phyloP scores from a whole-genome alignment of 2,797 vertebrate species.

The Coilia nasus region DNA sequence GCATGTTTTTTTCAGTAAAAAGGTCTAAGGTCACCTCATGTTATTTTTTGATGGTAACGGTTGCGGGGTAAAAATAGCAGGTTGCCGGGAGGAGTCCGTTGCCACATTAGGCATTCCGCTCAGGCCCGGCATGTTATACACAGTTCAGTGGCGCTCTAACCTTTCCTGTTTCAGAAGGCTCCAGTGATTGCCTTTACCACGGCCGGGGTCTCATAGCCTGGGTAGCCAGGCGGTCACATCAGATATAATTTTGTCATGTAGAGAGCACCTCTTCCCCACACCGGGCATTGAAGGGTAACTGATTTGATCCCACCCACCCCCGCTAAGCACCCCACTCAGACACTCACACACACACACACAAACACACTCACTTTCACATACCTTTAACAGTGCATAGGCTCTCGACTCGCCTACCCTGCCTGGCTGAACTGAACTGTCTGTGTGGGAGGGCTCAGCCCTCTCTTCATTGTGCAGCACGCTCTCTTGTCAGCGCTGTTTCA shows the following conservation, averaged over 20 bases:
- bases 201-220: constrained; percentile 48
- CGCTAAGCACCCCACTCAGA: too few relatives aligned
- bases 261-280: constrained; percentile 41
- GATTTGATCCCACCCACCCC: constrained; percentile 46
- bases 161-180: constrained; percentile 56
- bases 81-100: constrained; percentile 33
- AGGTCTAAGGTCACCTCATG: constrained; percentile 18
- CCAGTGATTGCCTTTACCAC: constrained; percentile 55
- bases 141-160: constrained; percentile 58
- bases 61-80: constrained; percentile 37
- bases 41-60: constrained; percentile 30
- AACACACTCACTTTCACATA: not conserved
- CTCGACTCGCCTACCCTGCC: constrained; percentile 17
- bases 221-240: constrained; percentile 46
- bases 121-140: constrained; percentile 49
- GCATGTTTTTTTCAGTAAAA: not conserved
- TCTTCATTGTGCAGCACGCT: constrained; percentile 29
- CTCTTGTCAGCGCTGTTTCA: constrained; percentile 40
- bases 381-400: not conserved
- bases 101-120: constrained; percentile 50
- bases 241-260: constrained; percentile 59
- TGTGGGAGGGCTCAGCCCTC: constrained; percentile 39
- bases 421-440: constrained; percentile 16
- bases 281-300: constrained; percentile 51
- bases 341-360: constrained; percentile 24